Conservation (phyloP, 2,888 invertebrate species). For the Ecliptopera silaceata region DNA sequence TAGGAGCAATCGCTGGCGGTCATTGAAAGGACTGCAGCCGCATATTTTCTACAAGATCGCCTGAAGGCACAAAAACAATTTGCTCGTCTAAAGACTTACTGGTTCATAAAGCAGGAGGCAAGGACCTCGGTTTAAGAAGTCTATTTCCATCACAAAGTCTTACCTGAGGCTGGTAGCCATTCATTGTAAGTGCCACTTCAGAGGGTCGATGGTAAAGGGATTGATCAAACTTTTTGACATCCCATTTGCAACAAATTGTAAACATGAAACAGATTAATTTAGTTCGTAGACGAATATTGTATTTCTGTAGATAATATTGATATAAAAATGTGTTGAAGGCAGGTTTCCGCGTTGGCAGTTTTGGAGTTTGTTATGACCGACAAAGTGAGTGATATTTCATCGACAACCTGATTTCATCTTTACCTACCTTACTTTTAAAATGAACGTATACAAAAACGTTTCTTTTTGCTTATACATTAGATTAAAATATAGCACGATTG, state of each 20-base stretch:
- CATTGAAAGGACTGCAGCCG: constrained; percentile 17
- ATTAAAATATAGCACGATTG: no score
- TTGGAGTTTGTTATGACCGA: no score
- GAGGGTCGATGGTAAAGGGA: constrained; percentile 1
- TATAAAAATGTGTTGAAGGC: no score
- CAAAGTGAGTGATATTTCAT: no score
- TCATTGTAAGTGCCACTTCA: constrained; percentile 38
- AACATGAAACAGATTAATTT: background rate
- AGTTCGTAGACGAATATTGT: background rate
- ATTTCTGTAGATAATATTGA: no score
- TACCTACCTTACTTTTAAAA: no score
- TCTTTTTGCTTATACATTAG: no score
- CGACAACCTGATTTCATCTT: no score
- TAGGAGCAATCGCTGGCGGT: constrained; percentile 11
- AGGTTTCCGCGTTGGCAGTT: no score
- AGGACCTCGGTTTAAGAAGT: constrained; percentile 61
- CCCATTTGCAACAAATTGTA: background rate
- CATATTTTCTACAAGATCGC: constrained; percentile 49
- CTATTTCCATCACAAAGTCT: constrained; percentile 71
- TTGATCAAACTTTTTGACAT: background rate
- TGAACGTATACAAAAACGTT: no score
- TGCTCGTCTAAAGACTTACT: constrained; percentile 62
- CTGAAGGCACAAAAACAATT: constrained; percentile 78
- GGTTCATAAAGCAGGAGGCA: constrained; percentile 59
- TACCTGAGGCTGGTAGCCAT: constrained; percentile 57